Percentiles rank a stretch among this genome's conserved stretches.
These are phyloP conservation scores for Egretta garzetta DNA, from an alignment of 2,113 vertebrate genomes.

Conservation along the genomic window DNA sequence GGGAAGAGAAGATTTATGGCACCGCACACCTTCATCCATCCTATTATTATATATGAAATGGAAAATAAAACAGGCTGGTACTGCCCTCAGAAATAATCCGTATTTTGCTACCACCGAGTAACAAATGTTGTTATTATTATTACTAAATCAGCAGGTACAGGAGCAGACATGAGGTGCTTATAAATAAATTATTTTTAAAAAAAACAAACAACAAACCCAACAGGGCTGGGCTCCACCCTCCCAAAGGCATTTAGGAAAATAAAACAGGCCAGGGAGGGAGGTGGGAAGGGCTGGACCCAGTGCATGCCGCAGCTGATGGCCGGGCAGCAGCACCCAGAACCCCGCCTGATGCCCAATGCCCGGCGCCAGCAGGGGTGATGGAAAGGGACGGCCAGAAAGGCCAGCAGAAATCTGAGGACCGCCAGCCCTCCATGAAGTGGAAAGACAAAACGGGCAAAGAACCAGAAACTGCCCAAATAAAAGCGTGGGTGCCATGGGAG, in stretches of 20 bases:
- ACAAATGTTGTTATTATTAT: conserved; percentile 18
- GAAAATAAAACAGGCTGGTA: background rate
- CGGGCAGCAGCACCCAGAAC: fast-evolving
- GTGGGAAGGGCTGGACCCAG: background rate
- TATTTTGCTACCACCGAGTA: conserved; percentile 25
- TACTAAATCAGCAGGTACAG: background rate
- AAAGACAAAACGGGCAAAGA: background rate
- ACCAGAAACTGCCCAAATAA: background rate
- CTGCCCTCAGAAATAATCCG: conserved; percentile 41
- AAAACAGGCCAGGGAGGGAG: background rate
- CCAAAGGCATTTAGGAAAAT: background rate
- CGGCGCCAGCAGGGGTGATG: fast-evolving
- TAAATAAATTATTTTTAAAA: background rate
- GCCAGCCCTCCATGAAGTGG: background rate
- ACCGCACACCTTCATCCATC: background rate
- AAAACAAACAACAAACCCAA: background rate
- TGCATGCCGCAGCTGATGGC: fast-evolving
- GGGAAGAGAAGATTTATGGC: conserved; percentile 43
- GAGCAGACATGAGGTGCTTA: background rate
- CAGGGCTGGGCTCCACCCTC: background rate
- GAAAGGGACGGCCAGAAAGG: background rate
- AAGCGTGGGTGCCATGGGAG: fast-evolving
- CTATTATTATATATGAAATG: conserved; percentile 38
- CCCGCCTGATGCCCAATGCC: fast-evolving
- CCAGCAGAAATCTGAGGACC: background rate